Evolutionary conservation across 64 coral and sea anemone species (phyloP).

Genomic region (Acropora yongei): DNA sequence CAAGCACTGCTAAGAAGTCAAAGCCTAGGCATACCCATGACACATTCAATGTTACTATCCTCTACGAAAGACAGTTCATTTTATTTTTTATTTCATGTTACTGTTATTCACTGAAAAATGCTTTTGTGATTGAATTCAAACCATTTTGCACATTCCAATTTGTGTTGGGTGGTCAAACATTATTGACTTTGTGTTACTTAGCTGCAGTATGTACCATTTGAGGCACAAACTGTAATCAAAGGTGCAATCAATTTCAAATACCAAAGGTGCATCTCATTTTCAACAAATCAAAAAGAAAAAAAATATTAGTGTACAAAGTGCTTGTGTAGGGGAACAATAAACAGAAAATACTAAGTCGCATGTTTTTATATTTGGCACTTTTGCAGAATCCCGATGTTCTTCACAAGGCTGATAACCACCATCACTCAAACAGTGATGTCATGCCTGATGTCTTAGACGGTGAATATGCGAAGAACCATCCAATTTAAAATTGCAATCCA

Average conservation of each 20-base stretch:
- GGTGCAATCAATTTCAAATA: neutral
- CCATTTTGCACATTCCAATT: slow-evolving; percentile 3
- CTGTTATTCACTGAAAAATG: neutral
- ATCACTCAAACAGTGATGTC: slow-evolving; percentile 30
- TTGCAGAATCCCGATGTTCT: slow-evolving; percentile 36
- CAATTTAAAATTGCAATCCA: slow-evolving; percentile 22
- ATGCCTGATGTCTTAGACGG: slow-evolving; percentile 53
- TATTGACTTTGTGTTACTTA: too few relatives aligned
- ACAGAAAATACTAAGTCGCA: neutral
- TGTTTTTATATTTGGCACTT: slow-evolving; percentile 25
- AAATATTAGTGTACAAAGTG: neutral
- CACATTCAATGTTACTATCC: too few relatives aligned
- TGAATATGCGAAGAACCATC: slow-evolving; percentile 34
- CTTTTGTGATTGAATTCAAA: neutral
- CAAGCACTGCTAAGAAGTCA: too few relatives aligned
- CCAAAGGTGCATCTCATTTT: neutral
- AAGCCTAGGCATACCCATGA: neutral
- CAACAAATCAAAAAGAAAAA: neutral
- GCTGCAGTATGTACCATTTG: too few relatives aligned
- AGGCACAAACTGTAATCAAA: too few relatives aligned
- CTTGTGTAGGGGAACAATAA: slow-evolving; percentile 11
- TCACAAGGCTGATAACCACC: slow-evolving; percentile 26
- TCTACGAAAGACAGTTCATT: too few relatives aligned
- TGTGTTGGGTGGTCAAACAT: neutral
- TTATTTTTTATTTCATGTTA: neutral